Conservation (phyloP, 2,888 invertebrate genomes). For the Apotomis capreana region DNA sequence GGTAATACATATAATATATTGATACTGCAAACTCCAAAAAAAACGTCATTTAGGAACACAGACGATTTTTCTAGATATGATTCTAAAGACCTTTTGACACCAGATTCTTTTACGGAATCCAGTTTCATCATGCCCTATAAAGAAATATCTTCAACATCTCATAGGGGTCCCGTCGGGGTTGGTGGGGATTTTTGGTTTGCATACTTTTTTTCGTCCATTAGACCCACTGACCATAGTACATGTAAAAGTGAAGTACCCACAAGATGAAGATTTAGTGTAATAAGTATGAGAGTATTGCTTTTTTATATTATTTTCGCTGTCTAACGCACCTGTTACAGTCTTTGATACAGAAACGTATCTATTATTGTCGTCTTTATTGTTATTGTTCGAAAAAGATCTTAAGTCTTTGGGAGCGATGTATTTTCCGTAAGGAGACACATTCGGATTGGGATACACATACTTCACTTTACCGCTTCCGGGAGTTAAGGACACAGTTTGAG, state of each 20-base stretch:
- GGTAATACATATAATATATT: too few relatives aligned
- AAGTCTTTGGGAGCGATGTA: constrained; percentile 68
- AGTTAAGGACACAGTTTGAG: constrained; percentile 84
- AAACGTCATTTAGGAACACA: too few relatives aligned
- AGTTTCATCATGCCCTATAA: not conserved
- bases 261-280: constrained; percentile 93
- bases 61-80: too few relatives aligned
- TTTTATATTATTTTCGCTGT: constrained; percentile 84
- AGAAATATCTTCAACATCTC: constrained; percentile 69
- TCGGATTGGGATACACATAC: constrained; percentile 66
- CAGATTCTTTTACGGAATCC: too few relatives aligned
- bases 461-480: constrained; percentile 78
- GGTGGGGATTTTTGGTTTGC: constrained; percentile 90
- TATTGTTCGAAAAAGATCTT: constrained; percentile 62
- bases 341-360: constrained; percentile 91
- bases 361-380: constrained; percentile 79
- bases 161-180: constrained; percentile 89
- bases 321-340: constrained; percentile 89
- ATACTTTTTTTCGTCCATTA: constrained; percentile 90
- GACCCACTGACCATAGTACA: constrained; percentile 91
- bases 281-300: constrained; percentile 91
- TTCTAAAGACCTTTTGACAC: too few relatives aligned
- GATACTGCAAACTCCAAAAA: too few relatives aligned
- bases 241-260: constrained; percentile 93
- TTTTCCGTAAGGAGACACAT: constrained; percentile 53